These are phyloP conservation scores for Rhagologus leucostigma DNA, from an alignment of 2,113 vertebrate species.

Conservation along the genomic window DNA sequence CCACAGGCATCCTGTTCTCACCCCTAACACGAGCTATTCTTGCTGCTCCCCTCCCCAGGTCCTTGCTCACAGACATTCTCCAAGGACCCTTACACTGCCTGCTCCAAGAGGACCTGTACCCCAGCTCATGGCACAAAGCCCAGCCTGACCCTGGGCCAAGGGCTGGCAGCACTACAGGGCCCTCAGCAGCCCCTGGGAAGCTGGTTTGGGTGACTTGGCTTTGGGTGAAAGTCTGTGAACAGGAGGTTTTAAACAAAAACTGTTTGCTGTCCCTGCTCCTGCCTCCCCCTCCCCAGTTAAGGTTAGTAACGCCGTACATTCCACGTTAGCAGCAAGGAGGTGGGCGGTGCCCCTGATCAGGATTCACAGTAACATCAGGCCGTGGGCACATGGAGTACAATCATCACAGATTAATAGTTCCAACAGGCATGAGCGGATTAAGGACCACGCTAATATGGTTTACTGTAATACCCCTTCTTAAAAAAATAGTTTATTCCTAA, in stretches of 20 bases:
- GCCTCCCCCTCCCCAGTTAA: neutral
- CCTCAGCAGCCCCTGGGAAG: neutral
- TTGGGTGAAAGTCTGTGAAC: neutral
- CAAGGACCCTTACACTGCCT: accelerated
- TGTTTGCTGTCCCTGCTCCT: neutral
- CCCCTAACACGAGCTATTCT: accelerated
- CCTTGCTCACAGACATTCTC: accelerated
- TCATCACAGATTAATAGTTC: neutral
- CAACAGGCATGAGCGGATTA: neutral
- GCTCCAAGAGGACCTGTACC: neutral
- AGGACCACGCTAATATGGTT: neutral
- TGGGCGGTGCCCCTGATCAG: neutral
- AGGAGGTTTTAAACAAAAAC: neutral
- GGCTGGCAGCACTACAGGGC: neutral
- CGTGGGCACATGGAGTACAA: slow-evolving; percentile 6
- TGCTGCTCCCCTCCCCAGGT: accelerated
- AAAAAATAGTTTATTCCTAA: slow-evolving; percentile 71
- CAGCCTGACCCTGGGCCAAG: neutral
- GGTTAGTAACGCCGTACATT: neutral
- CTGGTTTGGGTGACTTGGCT: neutral
- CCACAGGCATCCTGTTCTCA: neutral
- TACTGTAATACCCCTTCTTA: neutral
- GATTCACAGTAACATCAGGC: slow-evolving; percentile 48
- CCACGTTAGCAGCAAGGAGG: slow-evolving; percentile 14
- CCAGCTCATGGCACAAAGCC: neutral